Evolutionary conservation across 2,888 invertebrate genomes (phyloP), one percentile per base, ranked within the genome.

Genomic region (Eledona agricola): DNA sequence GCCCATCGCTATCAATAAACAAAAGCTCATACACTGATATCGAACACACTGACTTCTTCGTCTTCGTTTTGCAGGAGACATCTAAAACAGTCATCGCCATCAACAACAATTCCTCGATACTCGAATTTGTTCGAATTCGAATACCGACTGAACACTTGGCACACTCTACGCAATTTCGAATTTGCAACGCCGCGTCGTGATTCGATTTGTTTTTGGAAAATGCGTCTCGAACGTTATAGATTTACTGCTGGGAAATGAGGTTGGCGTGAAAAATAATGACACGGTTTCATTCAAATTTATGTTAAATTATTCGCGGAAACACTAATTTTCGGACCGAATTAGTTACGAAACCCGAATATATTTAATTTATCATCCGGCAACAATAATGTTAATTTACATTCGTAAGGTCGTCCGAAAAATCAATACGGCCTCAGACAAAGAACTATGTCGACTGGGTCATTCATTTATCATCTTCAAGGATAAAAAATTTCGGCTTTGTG

Each of bases 1-100:
- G 74, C 78, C 78, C 77, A 76, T 76, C 72, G 65, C 75, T 68
- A 73, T 70, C 69, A 71, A 66, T 17, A 47, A 54, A 51, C 38
- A 38, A 9, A 54, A 54, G 43, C 47, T 26, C 23, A 45, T 23
- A 45, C 38, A 35, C 42, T 40, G 37, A 49, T 40, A 47, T 35
- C 45, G 40, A 34, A 55, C 62, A 60, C 58, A 60, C 55, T 60
- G 58, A 62, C 47, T 58, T 62, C 65, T 67, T 65, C 67, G 58
- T 68, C 66, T 65, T 64, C 69, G 57, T 55, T 61, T 63, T 52
- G 62, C 59, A 57, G 63, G 59, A 59, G 67, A 71, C 70, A 72
- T 73, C 75, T 74, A 73, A 60, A 73, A 74, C 72, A 74, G 66
- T 69, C 64, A 65, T 64, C 61, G 66, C 67, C 67, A 65, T 69